Evolutionary conservation across 2,113 vertebrate genomes (phyloP), one percentile per base, ranked within the genome.

Genomic region (Oryzias woworae): DNA sequence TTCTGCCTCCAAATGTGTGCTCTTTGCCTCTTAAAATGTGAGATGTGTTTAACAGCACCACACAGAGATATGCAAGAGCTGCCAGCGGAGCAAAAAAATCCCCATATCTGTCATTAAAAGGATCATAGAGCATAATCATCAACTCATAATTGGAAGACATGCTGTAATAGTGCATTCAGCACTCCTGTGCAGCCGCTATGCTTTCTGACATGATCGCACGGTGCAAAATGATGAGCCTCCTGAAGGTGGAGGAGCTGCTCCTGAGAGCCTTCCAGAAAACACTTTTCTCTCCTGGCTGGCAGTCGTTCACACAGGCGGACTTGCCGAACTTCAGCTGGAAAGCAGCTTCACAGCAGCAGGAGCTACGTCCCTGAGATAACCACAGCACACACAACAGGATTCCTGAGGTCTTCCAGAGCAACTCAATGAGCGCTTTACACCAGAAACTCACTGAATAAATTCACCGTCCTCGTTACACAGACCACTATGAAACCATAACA

Each of bases 51-150:
- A 72, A 81, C 72, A 77, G 81, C 85, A 58, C 74, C 82, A 83
- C 62, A 85, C 77, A 80, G 80, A 80, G 81, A 85, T 76, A 80
- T 80, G 80, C 85, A 77, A 73, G 84, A 78, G 85, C 85, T 84
- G 83, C 69, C 66, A 71, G 73, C 80, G 63, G 69, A 70, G 81
- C 47, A 59, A 76, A 64, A 71, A 84, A 78, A 77, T 77, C 81
- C 86, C 81, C 77, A 48, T 80, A 83, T 85, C 77, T 86, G 82
- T 82, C 80, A 88, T 87, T 84, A 85, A 77, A 88, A 55, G 70
- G 75, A 83, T 87, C 78, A 77, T 52, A 70, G 65, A 84, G 77
- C 80, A 78, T 87, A 82, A 88, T 89, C 80, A 85, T 80, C 60
- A 1, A 72, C 82, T 81, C 79, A 85, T 77, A 81, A 84, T 78